Evolutionary conservation across 2,888 invertebrate species (phyloP).

Genomic region (Cephalotes varians): DNA sequence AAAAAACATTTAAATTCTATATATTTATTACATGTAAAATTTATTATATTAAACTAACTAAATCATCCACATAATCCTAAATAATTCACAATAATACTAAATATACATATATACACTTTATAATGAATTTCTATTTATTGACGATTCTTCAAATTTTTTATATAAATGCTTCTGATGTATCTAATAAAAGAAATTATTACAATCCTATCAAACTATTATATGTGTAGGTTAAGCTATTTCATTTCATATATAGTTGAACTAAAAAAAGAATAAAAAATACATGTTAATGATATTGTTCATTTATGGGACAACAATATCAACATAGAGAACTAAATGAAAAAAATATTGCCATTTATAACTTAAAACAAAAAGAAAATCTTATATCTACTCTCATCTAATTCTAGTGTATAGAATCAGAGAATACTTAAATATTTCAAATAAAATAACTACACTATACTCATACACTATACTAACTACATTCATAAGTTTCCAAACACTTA

Average conservation of each 20-base stretch:
- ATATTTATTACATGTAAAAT: slow-evolving; percentile 7
- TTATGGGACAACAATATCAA: neutral
- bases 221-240: neutral
- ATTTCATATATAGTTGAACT: neutral
- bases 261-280: neutral
- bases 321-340: neutral
- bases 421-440: neutral
- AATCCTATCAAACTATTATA: neutral
- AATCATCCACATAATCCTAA: too few species aligned
- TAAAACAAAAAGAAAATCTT: neutral
- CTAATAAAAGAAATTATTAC: neutral
- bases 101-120: neutral
- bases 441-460: neutral
- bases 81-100: too few species aligned
- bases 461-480: too few species aligned
- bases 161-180: neutral
- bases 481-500: neutral
- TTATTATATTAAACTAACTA: too few species aligned
- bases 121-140: slow-evolving; percentile 22
- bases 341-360: neutral
- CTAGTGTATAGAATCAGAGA: neutral
- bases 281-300: neutral
- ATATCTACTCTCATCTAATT: neutral
- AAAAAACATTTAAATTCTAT: slow-evolving; percentile 50
- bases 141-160: neutral